Conservation (phyloP, 2,797 vertebrate genomes). For the Acanthurus leucopareius region DNA sequence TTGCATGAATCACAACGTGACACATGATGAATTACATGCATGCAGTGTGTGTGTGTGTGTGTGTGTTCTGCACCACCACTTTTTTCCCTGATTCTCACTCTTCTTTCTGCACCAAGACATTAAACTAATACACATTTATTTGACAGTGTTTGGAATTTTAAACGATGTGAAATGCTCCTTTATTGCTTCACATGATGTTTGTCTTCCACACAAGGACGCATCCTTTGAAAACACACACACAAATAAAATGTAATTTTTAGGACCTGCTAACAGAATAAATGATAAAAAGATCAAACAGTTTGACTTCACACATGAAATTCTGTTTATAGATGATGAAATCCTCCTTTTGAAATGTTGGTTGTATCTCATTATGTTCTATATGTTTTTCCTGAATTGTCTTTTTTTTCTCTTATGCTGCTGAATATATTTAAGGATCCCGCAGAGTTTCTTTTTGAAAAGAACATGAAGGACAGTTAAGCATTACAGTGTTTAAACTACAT, state of each 20-base stretch:
- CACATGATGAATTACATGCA: constrained; percentile 24
- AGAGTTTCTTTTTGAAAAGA: neutral
- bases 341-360: constrained; percentile 1
- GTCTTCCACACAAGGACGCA: neutral
- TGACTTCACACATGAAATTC: constrained; percentile 21
- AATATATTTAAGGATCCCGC: neutral
- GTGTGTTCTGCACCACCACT: too few relatives aligned
- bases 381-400: too few relatives aligned
- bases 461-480: neutral
- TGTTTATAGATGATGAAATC: constrained; percentile 19
- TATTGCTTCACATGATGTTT: neutral
- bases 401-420: neutral
- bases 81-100: neutral
- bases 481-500: neutral
- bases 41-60: too few relatives aligned
- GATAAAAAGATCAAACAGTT: constrained; percentile 25
- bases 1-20: constrained; percentile 45
- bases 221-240: constrained; percentile 8
- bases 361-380: neutral
- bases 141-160: too few relatives aligned
- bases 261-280: constrained; percentile 21
- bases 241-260: neutral
- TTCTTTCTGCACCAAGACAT: neutral
- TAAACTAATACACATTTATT: neutral
- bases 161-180: neutral